Evolutionary conservation across 2,888 invertebrate genomes (phyloP).

Genomic region (Eupeodes luniger): DNA sequence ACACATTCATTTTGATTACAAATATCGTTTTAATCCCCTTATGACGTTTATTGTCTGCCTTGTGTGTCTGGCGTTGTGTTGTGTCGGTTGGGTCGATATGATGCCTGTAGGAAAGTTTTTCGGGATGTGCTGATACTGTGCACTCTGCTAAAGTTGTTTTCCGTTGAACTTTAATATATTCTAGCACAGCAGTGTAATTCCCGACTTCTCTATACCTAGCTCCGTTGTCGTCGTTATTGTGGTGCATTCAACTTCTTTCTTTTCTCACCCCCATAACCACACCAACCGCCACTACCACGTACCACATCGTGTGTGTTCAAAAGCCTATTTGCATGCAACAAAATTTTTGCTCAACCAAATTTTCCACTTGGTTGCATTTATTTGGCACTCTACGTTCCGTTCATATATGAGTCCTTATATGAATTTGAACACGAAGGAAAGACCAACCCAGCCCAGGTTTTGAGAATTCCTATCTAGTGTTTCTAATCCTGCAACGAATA

Average conservation of each 20-base stretch:
- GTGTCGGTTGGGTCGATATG: background rate
- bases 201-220: background rate
- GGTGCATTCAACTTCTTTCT: constrained; percentile 59
- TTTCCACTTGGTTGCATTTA: constrained; percentile 68
- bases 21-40: constrained; percentile 75
- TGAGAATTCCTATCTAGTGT: constrained; percentile 27
- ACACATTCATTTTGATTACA: constrained; percentile 70
- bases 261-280: constrained; percentile 6
- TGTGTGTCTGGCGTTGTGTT: constrained; percentile 10
- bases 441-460: background rate
- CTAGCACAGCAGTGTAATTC: background rate
- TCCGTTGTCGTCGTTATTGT: background rate
- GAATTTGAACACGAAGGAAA: background rate
- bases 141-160: constrained; percentile 10
- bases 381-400: constrained; percentile 22
- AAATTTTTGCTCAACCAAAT: constrained; percentile 67
- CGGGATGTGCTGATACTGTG: background rate
- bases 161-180: constrained; percentile 53
- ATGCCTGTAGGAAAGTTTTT: background rate
- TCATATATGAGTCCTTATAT: background rate
- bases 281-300: background rate
- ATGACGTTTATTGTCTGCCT: constrained; percentile 70
- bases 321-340: constrained; percentile 67
- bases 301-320: background rate
- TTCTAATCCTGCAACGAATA: constrained; percentile 71